Evolutionary conservation across 2,113 vertebrate species (phyloP), one percentile per base, ranked within the genome.

Genomic region (Nycticebus coucang): DNA sequence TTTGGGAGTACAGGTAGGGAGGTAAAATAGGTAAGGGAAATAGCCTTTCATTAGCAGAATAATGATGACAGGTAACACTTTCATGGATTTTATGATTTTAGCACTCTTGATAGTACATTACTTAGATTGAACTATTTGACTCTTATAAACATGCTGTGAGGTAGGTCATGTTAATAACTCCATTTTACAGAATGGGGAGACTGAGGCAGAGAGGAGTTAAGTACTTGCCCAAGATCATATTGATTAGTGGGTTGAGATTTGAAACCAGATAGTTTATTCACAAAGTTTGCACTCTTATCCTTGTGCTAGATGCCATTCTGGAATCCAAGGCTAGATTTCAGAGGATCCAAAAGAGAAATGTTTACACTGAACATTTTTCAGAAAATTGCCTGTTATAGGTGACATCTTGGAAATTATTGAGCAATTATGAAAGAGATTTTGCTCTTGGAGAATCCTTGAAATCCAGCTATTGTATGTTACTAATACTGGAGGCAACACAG

Each of bases 81-180:
- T 55, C 50, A 19, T 33, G 24, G 14, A n/a, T 90, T 79, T 83
- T 75, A 33, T 88, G 55, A 55, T 94, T n/a, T 50, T 68, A 74
- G 17, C 41, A 75, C 11, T 78, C 30, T 77, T 85, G 18, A 77
- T 89, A 86, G 55, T 69, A 19, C 12, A 78, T 80, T 82, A 33
- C 37, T 74, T 89, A 69, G 12, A 62, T 50, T 90, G 81, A 83
- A 62, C 92, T 57, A 60, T 94, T 64, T 93, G 91, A 81, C 24
- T 13, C 26, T 60, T 71, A 7, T 41, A 79, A 79, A 37, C 15
- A 26, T 60, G 71, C 60, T 80, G 50, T 84, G 62, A 69, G 15
- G 45, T 86, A 82, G 28, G 17, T 79, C 14, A 4, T 87, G 5
- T 81, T 94, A 66, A 74, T 66, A 64, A 64, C 21, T 12, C 41